Conservation (phyloP, 2,797 vertebrate genomes). For the Galagoides demidoff region DNA sequence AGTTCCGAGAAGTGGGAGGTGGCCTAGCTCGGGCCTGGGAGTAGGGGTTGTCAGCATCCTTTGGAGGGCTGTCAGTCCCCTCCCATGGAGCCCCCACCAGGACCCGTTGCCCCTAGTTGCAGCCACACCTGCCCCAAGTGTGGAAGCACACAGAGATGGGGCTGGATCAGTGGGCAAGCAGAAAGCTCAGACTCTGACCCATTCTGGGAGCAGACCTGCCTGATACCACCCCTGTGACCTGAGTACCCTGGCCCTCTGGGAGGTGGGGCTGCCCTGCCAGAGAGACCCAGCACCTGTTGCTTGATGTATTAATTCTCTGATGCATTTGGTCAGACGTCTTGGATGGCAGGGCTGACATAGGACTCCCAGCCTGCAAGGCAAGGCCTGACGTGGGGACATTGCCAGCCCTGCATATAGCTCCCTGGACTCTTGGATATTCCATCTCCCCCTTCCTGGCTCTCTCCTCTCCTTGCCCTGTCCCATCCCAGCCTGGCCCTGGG, state of each 20-base stretch:
- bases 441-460: fast-evolving
- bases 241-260: neutral
- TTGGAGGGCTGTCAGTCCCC: neutral
- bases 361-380: neutral
- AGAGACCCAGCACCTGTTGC: fast-evolving
- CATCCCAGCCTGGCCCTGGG: neutral
- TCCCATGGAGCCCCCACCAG: fast-evolving
- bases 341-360: fast-evolving
- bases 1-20: neutral
- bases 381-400: fast-evolving
- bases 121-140: slow-evolving; percentile 26
- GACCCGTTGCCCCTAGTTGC: neutral
- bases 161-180: slow-evolving; percentile 73
- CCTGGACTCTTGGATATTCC: neutral
- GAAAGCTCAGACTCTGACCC: neutral
- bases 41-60: fast-evolving
- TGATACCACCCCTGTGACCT: neutral
- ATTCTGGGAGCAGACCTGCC: slow-evolving; percentile 7
- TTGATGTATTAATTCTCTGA: fast-evolving
- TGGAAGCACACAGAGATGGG: slow-evolving; percentile 58
- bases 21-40: fast-evolving
- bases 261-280: neutral
- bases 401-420: fast-evolving
- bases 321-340: fast-evolving
- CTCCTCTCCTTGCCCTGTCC: fast-evolving